Percentiles rank a stretch among this genome's conserved stretches.
These are phyloP conservation scores for Lamprologus tigripictilis DNA, from an alignment of 2,113 vertebrate species.

Conservation along the genomic window DNA sequence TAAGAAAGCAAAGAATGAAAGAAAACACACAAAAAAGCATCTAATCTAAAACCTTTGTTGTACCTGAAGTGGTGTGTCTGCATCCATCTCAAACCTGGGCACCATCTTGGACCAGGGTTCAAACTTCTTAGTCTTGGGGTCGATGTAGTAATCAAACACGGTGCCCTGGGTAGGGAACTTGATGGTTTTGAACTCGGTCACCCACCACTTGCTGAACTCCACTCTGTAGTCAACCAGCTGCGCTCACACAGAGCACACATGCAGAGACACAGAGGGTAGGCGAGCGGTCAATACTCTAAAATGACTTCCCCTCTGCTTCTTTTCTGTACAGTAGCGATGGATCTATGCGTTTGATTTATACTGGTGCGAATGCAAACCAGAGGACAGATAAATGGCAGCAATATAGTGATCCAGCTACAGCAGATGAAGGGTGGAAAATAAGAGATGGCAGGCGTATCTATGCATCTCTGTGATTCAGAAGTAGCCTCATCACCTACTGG, in stretches of 20 bases:
- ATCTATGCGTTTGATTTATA: constrained; percentile 23
- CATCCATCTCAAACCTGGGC: constrained; percentile 84
- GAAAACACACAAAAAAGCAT: background rate
- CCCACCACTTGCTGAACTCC: constrained; percentile 99
- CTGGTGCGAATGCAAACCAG: constrained; percentile 18
- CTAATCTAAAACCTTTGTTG: background rate
- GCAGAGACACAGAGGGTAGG: constrained; percentile 12
- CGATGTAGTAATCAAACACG: constrained; percentile 92
- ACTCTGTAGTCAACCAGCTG: constrained; percentile 87
- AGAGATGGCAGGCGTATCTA: constrained; percentile 33
- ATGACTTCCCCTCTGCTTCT: constrained; percentile 22
- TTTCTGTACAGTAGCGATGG: constrained; percentile 13
- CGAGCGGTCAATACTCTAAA: constrained; percentile 21
- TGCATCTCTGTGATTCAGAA: constrained; percentile 29
- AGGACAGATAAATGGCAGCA: constrained; percentile 1
- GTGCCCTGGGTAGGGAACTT: constrained; percentile 96
- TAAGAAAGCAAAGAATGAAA: background rate
- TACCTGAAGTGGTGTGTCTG: constrained; percentile 88
- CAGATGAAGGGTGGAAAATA: constrained; percentile 36
- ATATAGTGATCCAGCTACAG: background rate
- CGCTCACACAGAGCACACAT: constrained; percentile 31
- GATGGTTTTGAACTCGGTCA: constrained; percentile 88
- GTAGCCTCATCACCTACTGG: constrained; percentile 33
- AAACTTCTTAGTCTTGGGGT: constrained; percentile 87
- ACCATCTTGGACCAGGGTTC: constrained; percentile 92